Evolutionary conservation across 2,113 vertebrate species (phyloP).

Genomic region (Muscicapa adusta): DNA sequence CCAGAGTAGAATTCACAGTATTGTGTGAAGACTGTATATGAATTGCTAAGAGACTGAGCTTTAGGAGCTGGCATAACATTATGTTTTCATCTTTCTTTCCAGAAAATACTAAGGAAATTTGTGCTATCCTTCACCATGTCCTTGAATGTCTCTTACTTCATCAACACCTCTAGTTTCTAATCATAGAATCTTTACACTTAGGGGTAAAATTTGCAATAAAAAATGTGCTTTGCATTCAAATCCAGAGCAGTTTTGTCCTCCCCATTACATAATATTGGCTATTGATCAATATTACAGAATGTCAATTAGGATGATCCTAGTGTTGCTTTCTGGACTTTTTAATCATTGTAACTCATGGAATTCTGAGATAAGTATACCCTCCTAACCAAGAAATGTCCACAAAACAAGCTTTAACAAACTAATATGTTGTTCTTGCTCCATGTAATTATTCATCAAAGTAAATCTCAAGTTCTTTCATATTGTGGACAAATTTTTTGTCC

Average conservation of each 20-base stretch:
- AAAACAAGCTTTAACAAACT: background rate
- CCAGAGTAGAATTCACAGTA: background rate
- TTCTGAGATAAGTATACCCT: background rate
- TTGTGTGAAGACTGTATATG: background rate
- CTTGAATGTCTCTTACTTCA: background rate
- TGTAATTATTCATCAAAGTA: background rate
- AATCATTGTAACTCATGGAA: background rate
- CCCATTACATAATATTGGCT: background rate
- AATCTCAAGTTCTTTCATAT: background rate
- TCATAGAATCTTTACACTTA: background rate
- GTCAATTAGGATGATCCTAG: rapidly evolving
- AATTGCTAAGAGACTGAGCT: background rate
- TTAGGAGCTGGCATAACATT: background rate
- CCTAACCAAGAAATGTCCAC: background rate
- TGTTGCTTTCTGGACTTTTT: background rate
- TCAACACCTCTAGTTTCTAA: background rate
- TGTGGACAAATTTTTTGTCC: background rate
- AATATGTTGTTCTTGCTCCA: background rate
- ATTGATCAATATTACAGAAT: background rate
- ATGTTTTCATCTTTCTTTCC: background rate
- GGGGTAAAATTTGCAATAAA: background rate
- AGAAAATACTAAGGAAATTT: background rate
- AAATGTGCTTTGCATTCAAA: background rate
- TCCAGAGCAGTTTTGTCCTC: background rate
- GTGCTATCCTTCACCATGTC: background rate